Conservation (phyloP, 2,797 vertebrate genomes). For the Acipenser transmontanus region DNA sequence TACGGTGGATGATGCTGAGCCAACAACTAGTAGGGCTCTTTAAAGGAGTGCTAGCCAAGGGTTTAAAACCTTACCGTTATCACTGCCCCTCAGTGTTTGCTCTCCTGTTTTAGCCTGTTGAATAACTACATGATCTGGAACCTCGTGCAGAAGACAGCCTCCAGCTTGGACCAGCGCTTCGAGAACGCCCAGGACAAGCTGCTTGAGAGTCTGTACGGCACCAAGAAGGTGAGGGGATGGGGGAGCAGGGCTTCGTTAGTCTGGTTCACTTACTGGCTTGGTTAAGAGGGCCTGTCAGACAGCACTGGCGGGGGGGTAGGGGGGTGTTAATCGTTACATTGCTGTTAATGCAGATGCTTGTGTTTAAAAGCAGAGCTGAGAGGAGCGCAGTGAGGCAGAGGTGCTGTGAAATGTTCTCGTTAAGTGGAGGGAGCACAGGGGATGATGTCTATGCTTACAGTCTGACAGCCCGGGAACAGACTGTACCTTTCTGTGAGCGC, state of each 20-base stretch:
- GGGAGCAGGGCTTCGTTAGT: no score
- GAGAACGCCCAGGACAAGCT: constrained; percentile 91
- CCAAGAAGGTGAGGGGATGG: constrained; percentile 73
- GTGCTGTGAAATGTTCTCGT: no score
- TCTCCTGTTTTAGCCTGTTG: constrained; percentile 58
- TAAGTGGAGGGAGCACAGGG: no score
- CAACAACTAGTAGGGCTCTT: no score
- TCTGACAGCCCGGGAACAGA: no score
- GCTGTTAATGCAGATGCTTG: no score
- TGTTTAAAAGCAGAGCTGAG: no score
- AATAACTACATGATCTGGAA: constrained; percentile 98
- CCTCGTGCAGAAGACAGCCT: constrained; percentile 83
- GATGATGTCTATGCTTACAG: no score
- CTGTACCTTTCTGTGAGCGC: neutral
- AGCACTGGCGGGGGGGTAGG: neutral
- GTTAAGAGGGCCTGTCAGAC: no score
- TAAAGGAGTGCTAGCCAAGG: no score
- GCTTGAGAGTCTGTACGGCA: constrained; percentile 87
- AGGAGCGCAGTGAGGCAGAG: no score
- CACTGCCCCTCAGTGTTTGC: neutral
- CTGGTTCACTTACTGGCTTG: neutral
- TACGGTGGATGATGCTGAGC: no score
- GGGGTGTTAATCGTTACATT: neutral
- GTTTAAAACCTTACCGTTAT: neutral
- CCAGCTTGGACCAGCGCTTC: constrained; percentile 85